These are phyloP conservation scores for Choristoneura fumiferana DNA, from an alignment of 1,140 invertebrate species.

Conservation along the genomic window DNA sequence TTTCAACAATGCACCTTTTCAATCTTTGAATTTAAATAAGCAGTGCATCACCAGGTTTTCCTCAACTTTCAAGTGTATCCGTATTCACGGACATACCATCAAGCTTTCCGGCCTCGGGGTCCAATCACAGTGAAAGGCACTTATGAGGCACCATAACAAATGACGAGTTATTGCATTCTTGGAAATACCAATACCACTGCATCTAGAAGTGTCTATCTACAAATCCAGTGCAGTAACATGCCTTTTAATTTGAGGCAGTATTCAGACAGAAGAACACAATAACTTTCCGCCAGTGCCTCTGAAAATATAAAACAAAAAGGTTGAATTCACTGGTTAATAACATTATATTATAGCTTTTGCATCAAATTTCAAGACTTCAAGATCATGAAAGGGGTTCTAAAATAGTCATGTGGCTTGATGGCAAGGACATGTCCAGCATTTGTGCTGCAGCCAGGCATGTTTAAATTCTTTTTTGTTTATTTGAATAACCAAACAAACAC, in stretches of 20 bases:
- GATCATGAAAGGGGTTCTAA: conserved; percentile 8
- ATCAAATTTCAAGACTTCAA: conserved; percentile 19
- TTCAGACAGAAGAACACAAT: conserved; percentile 79
- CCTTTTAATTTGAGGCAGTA: conserved; percentile 58
- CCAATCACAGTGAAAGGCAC: conserved; percentile 76
- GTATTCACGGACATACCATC: conserved; percentile 72
- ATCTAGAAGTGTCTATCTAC: conserved; percentile 57
- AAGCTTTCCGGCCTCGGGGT: conserved; percentile 76
- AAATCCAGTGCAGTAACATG: conserved; percentile 71
- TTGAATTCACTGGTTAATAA: conserved; percentile 35
- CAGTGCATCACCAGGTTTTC: conserved; percentile 77
- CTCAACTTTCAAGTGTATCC: conserved; percentile 73
- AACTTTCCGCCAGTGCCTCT: conserved; percentile 88
- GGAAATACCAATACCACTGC: conserved; percentile 55
- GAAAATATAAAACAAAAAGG: conserved; percentile 79
- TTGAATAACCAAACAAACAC: too few relatives aligned
- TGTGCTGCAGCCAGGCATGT: too few relatives aligned
- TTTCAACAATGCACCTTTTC: conserved; percentile 73
- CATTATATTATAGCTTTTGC: conserved; percentile 21
- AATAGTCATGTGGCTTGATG: too few relatives aligned
- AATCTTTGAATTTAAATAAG: conserved; percentile 36
- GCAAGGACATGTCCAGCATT: too few relatives aligned
- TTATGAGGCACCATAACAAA: conserved; percentile 73
- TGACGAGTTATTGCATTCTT: conserved; percentile 80
- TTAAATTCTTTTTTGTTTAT: too few relatives aligned